Evolutionary conservation across 2,888 invertebrate species (phyloP).

Genomic region (Hypselothyrea guttata): DNA sequence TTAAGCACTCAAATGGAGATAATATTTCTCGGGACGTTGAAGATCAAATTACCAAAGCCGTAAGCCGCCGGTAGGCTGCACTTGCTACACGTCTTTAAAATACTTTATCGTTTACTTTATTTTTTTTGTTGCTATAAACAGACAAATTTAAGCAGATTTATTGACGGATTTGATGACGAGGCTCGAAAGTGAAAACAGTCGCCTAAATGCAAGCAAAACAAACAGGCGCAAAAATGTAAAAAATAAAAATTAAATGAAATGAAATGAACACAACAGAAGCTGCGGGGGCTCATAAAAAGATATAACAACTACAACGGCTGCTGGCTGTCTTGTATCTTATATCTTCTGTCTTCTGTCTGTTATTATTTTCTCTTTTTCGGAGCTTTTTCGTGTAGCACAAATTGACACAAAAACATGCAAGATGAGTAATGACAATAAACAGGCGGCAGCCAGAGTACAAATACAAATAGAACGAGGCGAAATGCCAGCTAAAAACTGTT

Average conservation of each 20-base stretch:
- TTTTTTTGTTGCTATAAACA: conserved; percentile 27
- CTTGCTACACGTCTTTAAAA: conserved; percentile 26
- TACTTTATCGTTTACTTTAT: no score
- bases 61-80: conserved; percentile 38
- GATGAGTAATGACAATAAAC: conserved; percentile 71
- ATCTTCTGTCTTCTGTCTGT: conserved; percentile 3
- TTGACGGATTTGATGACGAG: conserved; percentile 49
- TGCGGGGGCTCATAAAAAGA: conserved; percentile 5
- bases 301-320: conserved; percentile 8
- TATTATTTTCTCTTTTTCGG: no score
- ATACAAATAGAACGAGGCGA: conserved; percentile 21
- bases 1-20: conserved; percentile 8
- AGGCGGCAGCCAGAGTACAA: conserved; percentile 40
- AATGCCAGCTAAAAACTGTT: conserved; percentile 55
- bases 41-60: conserved; percentile 60
- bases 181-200: conserved; percentile 18
- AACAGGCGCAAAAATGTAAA: conserved; percentile 42
- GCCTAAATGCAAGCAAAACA: conserved; percentile 61
- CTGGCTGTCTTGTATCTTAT: no score
- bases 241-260: conserved; percentile 33
- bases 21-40: conserved; percentile 19
- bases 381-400: conserved; percentile 24
- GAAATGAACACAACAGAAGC: conserved; percentile 5
- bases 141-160: conserved; percentile 36
- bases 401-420: conserved; percentile 60